Conservation (phyloP, 2,113 vertebrate genomes). For the Suncus etruscus region DNA sequence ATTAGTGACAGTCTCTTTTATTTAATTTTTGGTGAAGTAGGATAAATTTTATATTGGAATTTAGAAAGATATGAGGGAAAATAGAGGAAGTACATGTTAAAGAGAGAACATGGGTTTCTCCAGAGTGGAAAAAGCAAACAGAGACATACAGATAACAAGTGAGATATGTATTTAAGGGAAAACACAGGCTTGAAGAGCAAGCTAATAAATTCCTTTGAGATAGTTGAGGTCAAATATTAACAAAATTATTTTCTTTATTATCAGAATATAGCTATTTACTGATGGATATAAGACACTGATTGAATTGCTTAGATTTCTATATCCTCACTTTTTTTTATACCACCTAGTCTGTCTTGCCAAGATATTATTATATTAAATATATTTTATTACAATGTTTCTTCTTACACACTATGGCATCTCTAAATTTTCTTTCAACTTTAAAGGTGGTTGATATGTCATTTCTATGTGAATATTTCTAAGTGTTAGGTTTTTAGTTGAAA, state of each 20-base stretch:
- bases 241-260: neutral
- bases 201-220: neutral
- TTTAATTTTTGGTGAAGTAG: no score
- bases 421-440: neutral
- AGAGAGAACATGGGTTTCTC: no score
- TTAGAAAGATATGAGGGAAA: no score
- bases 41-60: no score
- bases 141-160: no score
- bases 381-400: neutral
- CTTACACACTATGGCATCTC: neutral
- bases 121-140: no score
- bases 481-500: neutral
- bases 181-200: no score
- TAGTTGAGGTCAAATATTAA: neutral
- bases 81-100: no score
- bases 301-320: neutral
- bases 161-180: no score
- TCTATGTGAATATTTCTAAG: neutral
- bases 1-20: neutral
- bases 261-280: neutral
- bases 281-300: neutral
- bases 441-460: neutral
- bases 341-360: neutral
- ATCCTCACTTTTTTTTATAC: neutral
- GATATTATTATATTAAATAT: neutral